These are phyloP conservation scores for Oxytorus armatus DNA, from an alignment of 2,888 invertebrate genomes.

Conservation along the genomic window DNA sequence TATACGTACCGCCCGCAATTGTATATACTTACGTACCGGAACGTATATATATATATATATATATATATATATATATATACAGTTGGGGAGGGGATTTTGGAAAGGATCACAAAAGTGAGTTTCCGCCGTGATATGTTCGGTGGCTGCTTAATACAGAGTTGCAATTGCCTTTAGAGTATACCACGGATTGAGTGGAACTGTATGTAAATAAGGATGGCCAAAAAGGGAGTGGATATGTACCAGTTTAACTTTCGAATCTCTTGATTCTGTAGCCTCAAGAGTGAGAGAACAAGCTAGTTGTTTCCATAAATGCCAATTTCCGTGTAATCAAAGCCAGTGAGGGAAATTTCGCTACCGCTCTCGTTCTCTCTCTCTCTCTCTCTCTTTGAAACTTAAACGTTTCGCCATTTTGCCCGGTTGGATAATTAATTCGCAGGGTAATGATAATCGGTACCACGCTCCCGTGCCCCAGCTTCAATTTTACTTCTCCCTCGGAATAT, in stretches of 20 bases:
- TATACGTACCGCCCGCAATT: conserved; percentile 49
- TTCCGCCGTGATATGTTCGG: conserved; percentile 55
- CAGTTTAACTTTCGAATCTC: conserved; percentile 44
- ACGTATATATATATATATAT: too few relatives aligned
- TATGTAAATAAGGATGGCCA: conserved; percentile 10
- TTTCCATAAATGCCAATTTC: conserved; percentile 70
- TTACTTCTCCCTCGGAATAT: conserved; percentile 23
- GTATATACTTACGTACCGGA: conserved; percentile 50
- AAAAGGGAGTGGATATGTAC: not conserved
- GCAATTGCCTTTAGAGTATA: conserved; percentile 29
- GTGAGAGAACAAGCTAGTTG: conserved; percentile 33
- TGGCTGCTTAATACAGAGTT: conserved; percentile 46
- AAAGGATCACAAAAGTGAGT: conserved; percentile 43
- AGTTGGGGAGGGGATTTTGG: not conserved
- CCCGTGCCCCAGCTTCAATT: conserved; percentile 31
- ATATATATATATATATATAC: too few relatives aligned
- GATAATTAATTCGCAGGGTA: conserved; percentile 60
- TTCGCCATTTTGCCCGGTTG: conserved; percentile 42
- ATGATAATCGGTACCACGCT: conserved; percentile 55
- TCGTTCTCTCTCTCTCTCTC: not conserved
- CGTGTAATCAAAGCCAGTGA: conserved; percentile 64
- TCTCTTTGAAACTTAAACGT: conserved; percentile 46
- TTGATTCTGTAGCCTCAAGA: conserved; percentile 21
- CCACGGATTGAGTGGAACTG: conserved; percentile 57
- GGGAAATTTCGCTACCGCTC: conserved; percentile 14